Evolutionary conservation across 2,888 invertebrate genomes (phyloP).

Genomic region (Drosophila paranaensis): DNA sequence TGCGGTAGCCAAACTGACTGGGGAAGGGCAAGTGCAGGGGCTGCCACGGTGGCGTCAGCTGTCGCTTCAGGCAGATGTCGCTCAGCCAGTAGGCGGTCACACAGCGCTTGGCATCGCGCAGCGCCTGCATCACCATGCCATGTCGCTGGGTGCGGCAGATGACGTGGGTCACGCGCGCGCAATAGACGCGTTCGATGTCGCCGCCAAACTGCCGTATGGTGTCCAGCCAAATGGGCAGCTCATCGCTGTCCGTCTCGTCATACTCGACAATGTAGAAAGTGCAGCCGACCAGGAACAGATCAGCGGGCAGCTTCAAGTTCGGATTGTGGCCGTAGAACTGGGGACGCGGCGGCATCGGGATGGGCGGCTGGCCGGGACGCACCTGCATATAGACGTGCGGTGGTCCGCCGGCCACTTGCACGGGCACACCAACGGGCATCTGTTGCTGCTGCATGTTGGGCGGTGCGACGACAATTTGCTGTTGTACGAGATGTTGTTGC

Average conservation of each 20-base stretch:
- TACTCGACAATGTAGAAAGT: constrained; percentile 96
- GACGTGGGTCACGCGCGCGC: constrained; percentile 95
- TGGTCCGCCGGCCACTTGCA: constrained; percentile 63
- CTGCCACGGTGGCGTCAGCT: constrained; percentile 96
- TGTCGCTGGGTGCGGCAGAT: constrained; percentile 96
- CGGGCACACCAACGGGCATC: constrained; percentile 58
- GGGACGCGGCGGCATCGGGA: constrained; percentile 87
- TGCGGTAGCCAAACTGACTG: constrained; percentile 87
- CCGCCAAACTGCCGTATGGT: constrained; percentile 93
- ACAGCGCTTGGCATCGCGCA: constrained; percentile 88
- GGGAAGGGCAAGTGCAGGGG: constrained; percentile 95
- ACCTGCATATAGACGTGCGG: constrained; percentile 85
- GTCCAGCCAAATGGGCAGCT: constrained; percentile 89
- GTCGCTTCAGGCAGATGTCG: constrained; percentile 94
- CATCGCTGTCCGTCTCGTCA: constrained; percentile 88
- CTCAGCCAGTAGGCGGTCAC: constrained; percentile 96
- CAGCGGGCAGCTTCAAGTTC: constrained; percentile 93
- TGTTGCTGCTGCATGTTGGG: constrained; percentile 83
- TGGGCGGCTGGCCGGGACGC: constrained; percentile 84
- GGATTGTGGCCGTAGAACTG: constrained; percentile 98
- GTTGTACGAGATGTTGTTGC: constrained; percentile 74
- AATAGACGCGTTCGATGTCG: constrained; percentile 93
- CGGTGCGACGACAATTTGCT: constrained; percentile 75
- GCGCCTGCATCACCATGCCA: constrained; percentile 94
- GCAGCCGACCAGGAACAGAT: constrained; percentile 96